These are phyloP conservation scores for Nomada fabriciana DNA, from an alignment of 2,888 invertebrate species.

Conservation along the genomic window DNA sequence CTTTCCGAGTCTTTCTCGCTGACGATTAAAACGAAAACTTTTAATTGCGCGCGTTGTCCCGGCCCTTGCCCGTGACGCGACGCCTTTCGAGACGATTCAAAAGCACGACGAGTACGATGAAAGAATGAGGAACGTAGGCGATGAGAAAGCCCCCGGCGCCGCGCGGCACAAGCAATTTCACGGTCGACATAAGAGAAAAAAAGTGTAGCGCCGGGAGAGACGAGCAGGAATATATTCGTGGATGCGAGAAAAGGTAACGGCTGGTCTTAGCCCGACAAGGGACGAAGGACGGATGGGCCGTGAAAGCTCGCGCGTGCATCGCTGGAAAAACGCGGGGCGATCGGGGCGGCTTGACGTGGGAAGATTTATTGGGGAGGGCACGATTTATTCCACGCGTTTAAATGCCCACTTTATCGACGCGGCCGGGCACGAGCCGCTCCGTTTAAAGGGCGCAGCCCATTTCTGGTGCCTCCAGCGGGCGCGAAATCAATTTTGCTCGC, in stretches of 20 bases:
- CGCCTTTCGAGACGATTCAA: constrained; percentile 56
- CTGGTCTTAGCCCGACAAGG: constrained; percentile 48
- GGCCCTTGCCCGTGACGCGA: constrained; percentile 33
- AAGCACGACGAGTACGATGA: constrained; percentile 11
- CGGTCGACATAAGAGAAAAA: constrained; percentile 63
- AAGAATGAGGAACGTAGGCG: constrained; percentile 17
- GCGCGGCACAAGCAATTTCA: constrained; percentile 62
- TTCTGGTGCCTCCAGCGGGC: constrained; percentile 15
- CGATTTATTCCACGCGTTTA: constrained; percentile 80
- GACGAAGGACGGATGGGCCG: constrained; percentile 34
- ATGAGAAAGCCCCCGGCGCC: constrained; percentile 21
- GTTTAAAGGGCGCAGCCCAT: constrained; percentile 46
- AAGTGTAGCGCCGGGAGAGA: constrained; percentile 17
- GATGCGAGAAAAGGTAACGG: constrained; percentile 46
- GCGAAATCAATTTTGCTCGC: constrained; percentile 43
- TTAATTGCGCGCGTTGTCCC: constrained; percentile 60
- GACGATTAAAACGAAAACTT: constrained; percentile 60
- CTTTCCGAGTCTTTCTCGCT: not conserved
- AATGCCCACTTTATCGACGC: constrained; percentile 79
- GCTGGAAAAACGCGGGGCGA: constrained; percentile 56
- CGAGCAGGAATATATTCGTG: constrained; percentile 42
- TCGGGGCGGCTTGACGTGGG: constrained; percentile 64
- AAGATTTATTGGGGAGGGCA: constrained; percentile 75
- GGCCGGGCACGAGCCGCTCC: constrained; percentile 25
- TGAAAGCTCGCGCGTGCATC: constrained; percentile 30